A percentile compares a stretch with the other conserved stretches of the same genome.
Evolutionary conservation across 2,113 vertebrate species (phyloP).

Genomic region (Psittacara wagleri): DNA sequence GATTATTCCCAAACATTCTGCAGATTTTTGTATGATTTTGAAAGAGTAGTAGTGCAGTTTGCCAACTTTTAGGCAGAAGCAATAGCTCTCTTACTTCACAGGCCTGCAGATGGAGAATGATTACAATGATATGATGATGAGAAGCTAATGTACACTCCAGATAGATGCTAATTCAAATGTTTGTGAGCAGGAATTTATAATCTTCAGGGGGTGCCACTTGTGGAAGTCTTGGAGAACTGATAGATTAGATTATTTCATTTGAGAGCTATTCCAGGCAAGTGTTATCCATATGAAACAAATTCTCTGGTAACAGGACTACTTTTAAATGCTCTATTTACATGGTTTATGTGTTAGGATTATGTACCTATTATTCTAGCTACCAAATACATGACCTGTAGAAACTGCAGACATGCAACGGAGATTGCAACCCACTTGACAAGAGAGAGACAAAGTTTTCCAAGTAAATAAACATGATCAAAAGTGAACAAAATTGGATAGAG

Average conservation of each 20-base stretch:
- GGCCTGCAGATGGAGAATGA: background rate
- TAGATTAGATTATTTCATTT: background rate
- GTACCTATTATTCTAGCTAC: background rate
- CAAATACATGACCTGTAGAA: background rate
- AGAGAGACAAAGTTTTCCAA: background rate
- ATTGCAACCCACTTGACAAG: background rate
- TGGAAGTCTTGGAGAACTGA: background rate
- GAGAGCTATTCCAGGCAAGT: background rate
- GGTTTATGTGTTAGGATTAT: background rate
- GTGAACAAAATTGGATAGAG: background rate
- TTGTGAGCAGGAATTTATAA: background rate
- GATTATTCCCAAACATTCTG: background rate
- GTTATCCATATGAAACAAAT: background rate
- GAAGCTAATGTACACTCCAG: background rate
- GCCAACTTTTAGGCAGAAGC: background rate
- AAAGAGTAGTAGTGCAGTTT: background rate
- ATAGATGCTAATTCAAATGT: background rate
- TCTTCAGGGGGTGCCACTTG: background rate
- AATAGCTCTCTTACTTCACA: background rate
- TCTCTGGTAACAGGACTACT: background rate
- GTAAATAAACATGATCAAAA: background rate
- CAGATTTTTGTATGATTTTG: background rate
- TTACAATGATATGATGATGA: background rate
- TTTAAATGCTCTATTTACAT: background rate
- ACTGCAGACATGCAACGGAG: background rate